Evolutionary conservation across 2,888 invertebrate species (phyloP).

Genomic region (Drosophila sordidula): DNA sequence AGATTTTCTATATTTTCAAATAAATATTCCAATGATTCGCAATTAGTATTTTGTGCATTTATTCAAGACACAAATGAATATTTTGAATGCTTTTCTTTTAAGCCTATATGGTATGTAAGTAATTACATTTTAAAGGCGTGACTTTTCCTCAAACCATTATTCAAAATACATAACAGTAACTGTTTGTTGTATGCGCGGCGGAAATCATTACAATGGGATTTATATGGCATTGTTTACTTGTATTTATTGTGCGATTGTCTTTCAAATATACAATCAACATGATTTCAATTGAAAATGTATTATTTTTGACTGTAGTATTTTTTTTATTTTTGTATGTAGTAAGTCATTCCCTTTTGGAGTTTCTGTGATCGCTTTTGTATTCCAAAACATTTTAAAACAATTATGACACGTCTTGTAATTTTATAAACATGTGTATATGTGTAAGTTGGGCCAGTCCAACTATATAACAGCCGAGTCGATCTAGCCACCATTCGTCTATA

Average conservation of each 20-base stretch:
- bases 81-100: constrained; percentile 33
- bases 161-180: constrained; percentile 39
- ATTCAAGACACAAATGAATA: constrained; percentile 17
- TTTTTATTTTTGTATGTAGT: no score
- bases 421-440: no score
- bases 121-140: constrained; percentile 64
- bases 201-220: constrained; percentile 73
- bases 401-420: no score
- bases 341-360: constrained; percentile 27
- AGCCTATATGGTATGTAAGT: constrained; percentile 31
- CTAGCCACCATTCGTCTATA: not conserved
- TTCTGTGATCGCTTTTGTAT: constrained; percentile 9
- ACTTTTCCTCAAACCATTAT: constrained; percentile 51
- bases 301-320: not conserved
- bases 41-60: constrained; percentile 24
- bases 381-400: no score
- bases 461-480: not conserved
- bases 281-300: constrained; percentile 25
- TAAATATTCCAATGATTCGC: not conserved
- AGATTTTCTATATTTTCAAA: no score
- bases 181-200: constrained; percentile 60
- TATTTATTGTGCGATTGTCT: constrained; percentile 51
- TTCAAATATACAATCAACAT: constrained; percentile 52
- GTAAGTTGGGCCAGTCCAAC: no score
- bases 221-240: constrained; percentile 71